Percentiles rank a stretch among this genome's conserved stretches.
phyloP scores from a whole-genome alignment of 2,888 invertebrate genomes.

The Camptogramma bilineatum region DNA sequence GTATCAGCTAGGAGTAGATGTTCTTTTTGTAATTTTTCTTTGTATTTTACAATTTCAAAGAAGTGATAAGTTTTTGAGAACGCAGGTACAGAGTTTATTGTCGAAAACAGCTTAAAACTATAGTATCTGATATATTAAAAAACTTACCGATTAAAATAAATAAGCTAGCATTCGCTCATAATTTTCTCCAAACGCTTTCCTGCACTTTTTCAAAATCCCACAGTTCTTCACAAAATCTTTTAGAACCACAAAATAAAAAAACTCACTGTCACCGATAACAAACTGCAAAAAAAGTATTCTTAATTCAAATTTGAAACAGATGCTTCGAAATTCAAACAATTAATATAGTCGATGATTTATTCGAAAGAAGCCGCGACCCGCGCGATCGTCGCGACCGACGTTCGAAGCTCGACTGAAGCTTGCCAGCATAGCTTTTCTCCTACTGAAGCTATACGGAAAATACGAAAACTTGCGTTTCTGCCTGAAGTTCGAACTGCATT shows the following conservation, averaged over 20 bases:
- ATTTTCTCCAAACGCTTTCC: background rate
- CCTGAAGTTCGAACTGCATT: slow-evolving; percentile 52
- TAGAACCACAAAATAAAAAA: background rate
- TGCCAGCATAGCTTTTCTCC: background rate
- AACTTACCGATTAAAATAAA: slow-evolving; percentile 22
- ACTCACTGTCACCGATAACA: slow-evolving; percentile 21
- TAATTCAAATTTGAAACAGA: slow-evolving; percentile 5
- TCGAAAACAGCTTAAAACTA: too few species aligned
- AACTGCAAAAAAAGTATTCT: slow-evolving; percentile 6
- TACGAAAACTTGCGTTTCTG: slow-evolving; percentile 42
- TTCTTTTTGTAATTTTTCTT: too few species aligned
- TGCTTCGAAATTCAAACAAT: slow-evolving; percentile 14
- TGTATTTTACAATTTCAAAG: too few species aligned
- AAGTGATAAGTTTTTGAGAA: too few species aligned
- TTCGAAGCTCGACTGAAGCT: slow-evolving; percentile 55
- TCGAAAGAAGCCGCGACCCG: slow-evolving; percentile 33
- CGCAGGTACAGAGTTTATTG: too few species aligned
- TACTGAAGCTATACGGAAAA: background rate
- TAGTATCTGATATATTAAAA: background rate
- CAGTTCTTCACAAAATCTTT: slow-evolving; percentile 6
- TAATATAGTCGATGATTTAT: slow-evolving; percentile 27
- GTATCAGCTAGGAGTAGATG: too few species aligned
- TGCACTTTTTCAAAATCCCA: slow-evolving; percentile 13
- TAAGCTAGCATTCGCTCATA: slow-evolving; percentile 18
- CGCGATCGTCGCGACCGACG: slow-evolving; percentile 50